These are phyloP conservation scores for Chlorops oryzae DNA, from an alignment of 1,140 invertebrate species.

Conservation along the genomic window DNA sequence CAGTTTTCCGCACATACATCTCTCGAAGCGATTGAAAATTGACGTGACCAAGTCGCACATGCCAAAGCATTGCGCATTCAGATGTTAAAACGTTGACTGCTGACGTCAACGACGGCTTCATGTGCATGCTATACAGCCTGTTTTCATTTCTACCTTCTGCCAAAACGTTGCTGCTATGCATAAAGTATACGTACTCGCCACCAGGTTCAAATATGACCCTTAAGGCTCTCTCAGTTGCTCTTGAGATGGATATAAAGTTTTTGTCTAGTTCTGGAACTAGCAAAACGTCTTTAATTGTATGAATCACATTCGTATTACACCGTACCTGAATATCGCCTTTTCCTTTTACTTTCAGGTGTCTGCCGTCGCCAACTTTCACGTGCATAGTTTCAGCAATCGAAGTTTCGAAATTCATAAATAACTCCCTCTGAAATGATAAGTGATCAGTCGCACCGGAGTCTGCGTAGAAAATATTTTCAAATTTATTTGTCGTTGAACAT, in stretches of 20 bases:
- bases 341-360: slow-evolving; percentile 15
- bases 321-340: slow-evolving; percentile 17
- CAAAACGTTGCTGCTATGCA: slow-evolving; percentile 9
- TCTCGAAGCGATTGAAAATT: slow-evolving; percentile 20
- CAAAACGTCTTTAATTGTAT: slow-evolving; percentile 19
- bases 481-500: too few relatives aligned
- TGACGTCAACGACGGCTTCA: slow-evolving; percentile 10
- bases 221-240: slow-evolving; percentile 22
- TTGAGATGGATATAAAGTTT: slow-evolving; percentile 31
- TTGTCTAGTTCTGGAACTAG: slow-evolving; percentile 18
- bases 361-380: slow-evolving; percentile 10
- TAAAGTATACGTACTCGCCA: slow-evolving; percentile 14
- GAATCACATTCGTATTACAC: too few relatives aligned
- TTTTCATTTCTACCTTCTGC: slow-evolving; percentile 13
- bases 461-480: too few relatives aligned
- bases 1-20: slow-evolving; percentile 15
- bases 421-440: too few relatives aligned
- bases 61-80: slow-evolving; percentile 21
- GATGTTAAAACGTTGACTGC: neutral
- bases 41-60: slow-evolving; percentile 25
- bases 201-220: slow-evolving; percentile 22
- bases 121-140: slow-evolving; percentile 14
- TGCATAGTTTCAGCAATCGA: neutral
- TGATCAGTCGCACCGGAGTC: too few relatives aligned
- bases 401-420: too few relatives aligned